Percentiles rank a stretch among this genome's conserved stretches.
phyloP scores from a whole-genome alignment of 2,797 vertebrate species.

The Microctenopoma steveboyesi region DNA sequence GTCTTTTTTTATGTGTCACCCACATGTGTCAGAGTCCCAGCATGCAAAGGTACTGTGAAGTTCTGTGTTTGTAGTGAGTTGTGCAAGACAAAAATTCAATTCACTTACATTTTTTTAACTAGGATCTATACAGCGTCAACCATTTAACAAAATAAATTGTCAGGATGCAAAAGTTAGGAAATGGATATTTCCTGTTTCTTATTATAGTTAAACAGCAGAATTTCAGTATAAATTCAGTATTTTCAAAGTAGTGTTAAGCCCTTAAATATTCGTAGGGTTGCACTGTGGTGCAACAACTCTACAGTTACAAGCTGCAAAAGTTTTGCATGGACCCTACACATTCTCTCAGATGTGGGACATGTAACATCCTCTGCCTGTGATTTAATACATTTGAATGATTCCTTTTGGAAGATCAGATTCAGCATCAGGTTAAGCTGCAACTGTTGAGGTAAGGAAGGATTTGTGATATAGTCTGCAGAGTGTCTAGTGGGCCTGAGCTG shows the following conservation, averaged over 20 bases:
- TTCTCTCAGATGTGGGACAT: no score
- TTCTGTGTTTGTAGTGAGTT: not conserved
- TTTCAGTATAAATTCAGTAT: no score
- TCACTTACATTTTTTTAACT: no score
- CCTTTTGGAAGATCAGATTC: slow-evolving; percentile 6
- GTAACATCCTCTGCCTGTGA: no score
- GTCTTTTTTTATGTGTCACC: no score
- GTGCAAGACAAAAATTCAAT: not conserved
- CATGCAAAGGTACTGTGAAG: no score
- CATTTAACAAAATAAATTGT: not conserved
- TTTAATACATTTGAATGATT: slow-evolving; percentile 16
- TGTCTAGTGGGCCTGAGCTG: slow-evolving; percentile 34
- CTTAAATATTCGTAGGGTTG: not conserved
- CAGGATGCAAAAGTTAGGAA: slow-evolving; percentile 2
- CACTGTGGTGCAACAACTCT: not conserved
- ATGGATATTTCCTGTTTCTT: not conserved
- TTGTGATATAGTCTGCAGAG: slow-evolving; percentile 30
- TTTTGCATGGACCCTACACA: slow-evolving; percentile 2
- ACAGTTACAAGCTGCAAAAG: slow-evolving; percentile 1
- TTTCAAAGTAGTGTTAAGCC: not conserved
- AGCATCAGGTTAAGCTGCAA: slow-evolving; percentile 14
- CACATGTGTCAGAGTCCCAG: no score
- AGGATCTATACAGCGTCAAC: no score
- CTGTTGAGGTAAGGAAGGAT: slow-evolving; percentile 17
- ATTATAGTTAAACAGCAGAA: not conserved